Evolutionary conservation across 2,113 vertebrate species (phyloP).

Genomic region (Zosterops lateralis): DNA sequence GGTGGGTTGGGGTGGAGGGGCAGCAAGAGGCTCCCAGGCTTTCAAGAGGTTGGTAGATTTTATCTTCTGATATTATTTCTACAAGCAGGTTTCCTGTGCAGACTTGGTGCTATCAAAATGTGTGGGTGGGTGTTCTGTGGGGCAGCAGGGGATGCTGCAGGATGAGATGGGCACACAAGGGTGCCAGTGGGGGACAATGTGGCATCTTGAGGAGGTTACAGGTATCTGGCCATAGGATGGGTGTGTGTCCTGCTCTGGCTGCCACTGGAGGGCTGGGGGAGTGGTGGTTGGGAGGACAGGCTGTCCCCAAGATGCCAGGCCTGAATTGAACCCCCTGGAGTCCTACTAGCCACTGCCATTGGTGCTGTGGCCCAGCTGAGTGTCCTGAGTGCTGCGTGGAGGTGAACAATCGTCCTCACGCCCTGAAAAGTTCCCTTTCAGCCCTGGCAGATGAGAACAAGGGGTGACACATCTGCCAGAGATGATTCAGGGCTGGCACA

Average conservation of each 20-base stretch:
- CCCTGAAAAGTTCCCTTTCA: neutral
- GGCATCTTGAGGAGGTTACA: neutral
- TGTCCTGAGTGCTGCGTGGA: neutral
- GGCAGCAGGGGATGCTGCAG: neutral
- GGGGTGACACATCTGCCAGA: accelerated
- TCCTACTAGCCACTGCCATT: neutral
- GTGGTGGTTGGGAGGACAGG: neutral
- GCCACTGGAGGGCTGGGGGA: accelerated
- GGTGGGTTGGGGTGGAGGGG: neutral
- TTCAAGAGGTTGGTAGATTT: neutral
- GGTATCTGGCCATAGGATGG: neutral
- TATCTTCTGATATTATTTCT: neutral
- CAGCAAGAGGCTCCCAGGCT: accelerated
- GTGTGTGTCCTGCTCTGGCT: neutral
- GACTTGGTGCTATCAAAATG: accelerated
- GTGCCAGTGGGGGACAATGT: neutral
- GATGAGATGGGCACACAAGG: neutral
- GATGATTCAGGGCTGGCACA: neutral
- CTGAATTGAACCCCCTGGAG: accelerated
- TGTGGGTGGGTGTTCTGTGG: accelerated
- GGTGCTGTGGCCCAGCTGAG: neutral
- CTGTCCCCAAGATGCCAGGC: neutral
- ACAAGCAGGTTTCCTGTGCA: neutral
- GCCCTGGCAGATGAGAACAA: neutral
- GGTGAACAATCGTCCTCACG: neutral